Evolutionary conservation across 2,113 vertebrate species (phyloP), one percentile per base, ranked within the genome.

Genomic region (Verasper variegatus): DNA sequence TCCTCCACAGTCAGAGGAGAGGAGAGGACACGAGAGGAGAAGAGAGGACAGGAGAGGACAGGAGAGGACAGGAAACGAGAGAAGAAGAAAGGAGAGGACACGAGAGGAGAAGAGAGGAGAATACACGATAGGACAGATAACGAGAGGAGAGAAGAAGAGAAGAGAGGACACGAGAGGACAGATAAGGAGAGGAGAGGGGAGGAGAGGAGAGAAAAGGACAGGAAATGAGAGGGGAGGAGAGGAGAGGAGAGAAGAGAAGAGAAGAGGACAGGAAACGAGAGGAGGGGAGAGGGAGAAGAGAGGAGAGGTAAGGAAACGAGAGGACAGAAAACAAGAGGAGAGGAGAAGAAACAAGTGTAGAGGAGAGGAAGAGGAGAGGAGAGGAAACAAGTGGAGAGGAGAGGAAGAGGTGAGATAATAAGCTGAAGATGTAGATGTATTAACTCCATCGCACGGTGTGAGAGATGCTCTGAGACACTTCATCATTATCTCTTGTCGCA

Each of bases 1-100:
- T 74, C 68, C 76, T 71, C 60, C 83, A 78, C 74, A 61, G 74
- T 85, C 75, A 78, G 74, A 65, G 35, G 26, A 74, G 40, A 35
- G 20, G 55, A 65, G 45, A 64, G 23, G 47, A 8, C 42, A 57
- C 54, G 47, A 45, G 61, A 24, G 24, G 26, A 74, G 24, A 35
- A 12, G 55, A 68, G 35, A 68, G 15, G 37, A 8, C 24, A 57
- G 59, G 52, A 42, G 55, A 65, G 26, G 47, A 45, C 56, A 24
- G 35, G 26, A 69, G 31, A 35, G 78, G 20, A 52, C 3, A 52
- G 2, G 7, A n/a, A 20, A 18, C 1, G 18, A 52, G 31, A 18
- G 45, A 47, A 47, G 45, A 17, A 9, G 45, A 13, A 0, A 47
- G 2, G 2, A 45, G 1, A 8, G 20, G 52, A 3, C 0, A 23